These are phyloP conservation scores for Dipodomys ordii DNA, from an alignment of 2,113 vertebrate species.

Conservation along the genomic window DNA sequence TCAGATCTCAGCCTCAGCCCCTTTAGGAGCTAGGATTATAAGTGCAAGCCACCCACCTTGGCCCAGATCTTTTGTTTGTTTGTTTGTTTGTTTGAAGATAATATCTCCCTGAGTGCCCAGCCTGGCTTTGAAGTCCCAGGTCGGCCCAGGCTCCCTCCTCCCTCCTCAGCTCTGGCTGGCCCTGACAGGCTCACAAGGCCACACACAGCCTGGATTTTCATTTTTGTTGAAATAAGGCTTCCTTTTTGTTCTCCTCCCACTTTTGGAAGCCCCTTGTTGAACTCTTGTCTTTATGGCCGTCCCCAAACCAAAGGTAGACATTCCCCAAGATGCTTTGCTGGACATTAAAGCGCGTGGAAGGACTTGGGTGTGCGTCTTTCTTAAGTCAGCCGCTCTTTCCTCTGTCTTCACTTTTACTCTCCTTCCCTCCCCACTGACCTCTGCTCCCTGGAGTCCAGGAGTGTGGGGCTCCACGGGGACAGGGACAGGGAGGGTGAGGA, in stretches of 20 bases:
- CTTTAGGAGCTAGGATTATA: no score
- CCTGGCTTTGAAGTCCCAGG: no score
- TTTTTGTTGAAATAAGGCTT: neutral
- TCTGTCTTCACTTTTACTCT: no score
- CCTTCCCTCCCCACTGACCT: neutral
- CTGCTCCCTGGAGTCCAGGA: neutral
- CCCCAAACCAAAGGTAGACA: neutral
- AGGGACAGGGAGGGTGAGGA: accelerated
- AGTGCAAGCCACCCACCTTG: no score
- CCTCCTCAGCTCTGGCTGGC: no score
- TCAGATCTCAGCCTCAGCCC: no score
- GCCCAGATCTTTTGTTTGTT: no score
- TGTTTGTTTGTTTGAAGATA: no score
- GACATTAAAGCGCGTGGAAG: neutral
- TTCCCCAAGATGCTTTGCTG: neutral
- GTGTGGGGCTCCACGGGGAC: neutral
- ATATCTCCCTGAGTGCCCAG: no score
- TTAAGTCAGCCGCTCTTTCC: neutral
- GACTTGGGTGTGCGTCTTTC: neutral
- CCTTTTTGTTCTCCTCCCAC: neutral
- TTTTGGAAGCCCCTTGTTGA: neutral
- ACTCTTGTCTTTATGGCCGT: accelerated
- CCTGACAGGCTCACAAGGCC: no score
- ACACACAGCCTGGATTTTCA: no score
- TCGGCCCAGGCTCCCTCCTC: no score